Conservation (phyloP, 2,797 vertebrate species). For the Bucorvus abyssinicus region DNA sequence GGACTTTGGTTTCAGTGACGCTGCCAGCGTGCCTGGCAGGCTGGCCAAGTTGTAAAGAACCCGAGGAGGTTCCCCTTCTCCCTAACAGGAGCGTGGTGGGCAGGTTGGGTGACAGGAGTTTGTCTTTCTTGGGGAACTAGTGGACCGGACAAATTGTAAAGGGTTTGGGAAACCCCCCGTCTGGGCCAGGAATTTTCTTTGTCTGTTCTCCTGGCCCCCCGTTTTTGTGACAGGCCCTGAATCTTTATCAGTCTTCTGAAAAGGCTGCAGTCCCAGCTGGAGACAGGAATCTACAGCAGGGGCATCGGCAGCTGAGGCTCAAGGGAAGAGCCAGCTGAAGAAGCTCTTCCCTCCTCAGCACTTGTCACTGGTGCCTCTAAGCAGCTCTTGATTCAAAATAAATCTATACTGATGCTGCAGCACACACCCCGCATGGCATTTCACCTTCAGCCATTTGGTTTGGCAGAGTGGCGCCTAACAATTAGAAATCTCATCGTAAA, state of each 20-base stretch:
- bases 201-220: too few species aligned
- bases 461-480: not conserved
- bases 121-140: too few species aligned
- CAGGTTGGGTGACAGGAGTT: too few species aligned
- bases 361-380: not conserved
- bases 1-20: too few species aligned
- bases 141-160: too few species aligned
- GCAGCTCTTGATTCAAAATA: not conserved
- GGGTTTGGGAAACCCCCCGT: too few species aligned
- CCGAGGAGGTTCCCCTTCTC: too few species aligned
- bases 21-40: too few species aligned
- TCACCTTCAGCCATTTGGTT: not conserved
- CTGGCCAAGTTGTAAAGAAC: too few species aligned
- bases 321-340: not conserved
- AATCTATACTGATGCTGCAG: not conserved
- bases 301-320: not conserved
- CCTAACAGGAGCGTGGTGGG: too few species aligned
- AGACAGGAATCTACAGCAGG: not conserved
- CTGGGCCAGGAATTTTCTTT: too few species aligned
- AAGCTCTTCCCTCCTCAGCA: not conserved
- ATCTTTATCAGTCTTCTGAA: not conserved
- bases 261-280: not conserved
- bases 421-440: not conserved
- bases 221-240: too few species aligned
- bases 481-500: not conserved